Base-by-base conservation (phyloP, 2,888 invertebrate species). In the Lymantria dispar region DNA sequence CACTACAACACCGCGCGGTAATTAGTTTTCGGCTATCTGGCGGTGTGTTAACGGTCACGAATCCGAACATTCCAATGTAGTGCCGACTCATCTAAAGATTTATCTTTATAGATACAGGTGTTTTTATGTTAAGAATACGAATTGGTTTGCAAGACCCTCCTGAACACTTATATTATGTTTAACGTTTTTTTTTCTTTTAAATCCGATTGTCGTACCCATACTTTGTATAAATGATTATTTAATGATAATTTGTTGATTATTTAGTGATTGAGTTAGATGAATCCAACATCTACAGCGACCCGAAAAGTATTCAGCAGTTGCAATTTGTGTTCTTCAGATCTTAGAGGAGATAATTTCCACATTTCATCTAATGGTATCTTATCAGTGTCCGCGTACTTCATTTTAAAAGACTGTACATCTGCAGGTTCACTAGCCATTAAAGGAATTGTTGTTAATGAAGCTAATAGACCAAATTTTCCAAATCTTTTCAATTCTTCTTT, bases 11-110 rank as follows among this genome's bases (percentile, higher is more conserved):
- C 70, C 68, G 63, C 67, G 59, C 74, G 80, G 78, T 84, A 85
- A 86, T 86, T 84, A 83, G 77, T 84, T 83, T 81, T 81, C 78
- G 80, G 72, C 74, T 74, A 74, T 72, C 69, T 69, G 74, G 69
- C 76, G 22, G 22, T 22, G 22, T 22, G 22, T 22, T 22, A 22
- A 22, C 22, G 73, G 80, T 83, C 85, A 85, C 85, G 85, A 84
- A 75, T 68, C 68, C 69, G 62, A 64, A 74, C 82, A 85, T 85
- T 85, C 83, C 86, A 50, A 72, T 62, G 72, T 71, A 75, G 65
- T 78, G 81, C 73, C 81, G 79, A 85, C 80, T 85, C 86, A 85
- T 83, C 78, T 72, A 69, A 68, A 63, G 64, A 72, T 76, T 79
- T 68, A 66, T 77, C 59, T 63, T 61, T 66, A 63, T 56, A 76